Conservation (phyloP, 2,113 vertebrate species). For the Equus quagga region DNA sequence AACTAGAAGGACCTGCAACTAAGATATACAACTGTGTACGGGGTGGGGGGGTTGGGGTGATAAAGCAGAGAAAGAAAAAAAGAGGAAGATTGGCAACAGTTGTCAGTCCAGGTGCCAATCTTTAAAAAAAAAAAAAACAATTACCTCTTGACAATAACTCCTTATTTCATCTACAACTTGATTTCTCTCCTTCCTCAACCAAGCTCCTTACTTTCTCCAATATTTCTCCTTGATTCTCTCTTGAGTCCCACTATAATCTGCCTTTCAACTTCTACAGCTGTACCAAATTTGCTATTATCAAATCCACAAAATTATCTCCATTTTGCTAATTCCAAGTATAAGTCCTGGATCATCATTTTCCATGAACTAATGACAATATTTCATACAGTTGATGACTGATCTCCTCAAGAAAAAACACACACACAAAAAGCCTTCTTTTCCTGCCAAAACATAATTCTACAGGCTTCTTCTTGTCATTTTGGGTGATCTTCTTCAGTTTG, state of each 20-base stretch:
- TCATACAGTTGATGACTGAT: background rate
- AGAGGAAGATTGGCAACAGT: too few relatives aligned
- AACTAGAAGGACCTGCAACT: too few relatives aligned
- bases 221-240: background rate
- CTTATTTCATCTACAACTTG: background rate
- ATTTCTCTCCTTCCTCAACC: background rate
- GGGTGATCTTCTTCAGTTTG: background rate
- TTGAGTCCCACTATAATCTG: background rate
- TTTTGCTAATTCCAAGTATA: constrained; percentile 2
- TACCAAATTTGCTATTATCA: background rate
- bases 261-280: background rate
- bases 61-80: too few relatives aligned
- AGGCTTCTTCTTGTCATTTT: background rate
- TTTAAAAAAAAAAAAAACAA: background rate
- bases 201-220: background rate
- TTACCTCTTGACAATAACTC: background rate
- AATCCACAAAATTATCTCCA: background rate
- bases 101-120: too few relatives aligned
- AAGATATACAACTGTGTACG: too few relatives aligned
- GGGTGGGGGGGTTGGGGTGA: too few relatives aligned
- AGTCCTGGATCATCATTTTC: background rate
- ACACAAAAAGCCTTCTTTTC: background rate
- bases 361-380: background rate
- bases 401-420: background rate
- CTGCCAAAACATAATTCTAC: background rate